Evolutionary conservation across 2,888 invertebrate species (phyloP).

Genomic region (Brenthis hecate): DNA sequence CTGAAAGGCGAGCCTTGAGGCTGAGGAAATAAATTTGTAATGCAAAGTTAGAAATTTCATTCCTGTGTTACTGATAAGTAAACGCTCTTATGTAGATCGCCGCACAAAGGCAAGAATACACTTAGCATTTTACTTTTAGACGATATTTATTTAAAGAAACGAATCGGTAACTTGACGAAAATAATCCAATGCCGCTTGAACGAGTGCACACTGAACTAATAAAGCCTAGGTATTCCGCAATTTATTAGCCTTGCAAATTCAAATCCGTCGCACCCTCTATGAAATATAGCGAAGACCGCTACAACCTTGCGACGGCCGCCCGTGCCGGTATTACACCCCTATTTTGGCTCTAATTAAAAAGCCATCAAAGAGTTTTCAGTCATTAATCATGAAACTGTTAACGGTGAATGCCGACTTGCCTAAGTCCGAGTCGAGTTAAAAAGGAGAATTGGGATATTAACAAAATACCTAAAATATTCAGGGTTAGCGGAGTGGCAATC

Average conservation of each 20-base stretch:
- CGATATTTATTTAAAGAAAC: slow-evolving; percentile 57
- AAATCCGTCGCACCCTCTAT: slow-evolving; percentile 69
- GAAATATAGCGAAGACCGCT: slow-evolving; percentile 77
- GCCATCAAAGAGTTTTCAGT: slow-evolving; percentile 83
- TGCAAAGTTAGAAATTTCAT: slow-evolving; percentile 81
- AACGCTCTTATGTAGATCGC: slow-evolving; percentile 63
- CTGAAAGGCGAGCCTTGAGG: slow-evolving; percentile 66
- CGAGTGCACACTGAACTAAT: slow-evolving; percentile 76
- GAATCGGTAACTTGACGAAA: slow-evolving; percentile 57
- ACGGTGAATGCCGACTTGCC: slow-evolving; percentile 78
- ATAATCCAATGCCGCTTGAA: slow-evolving; percentile 68
- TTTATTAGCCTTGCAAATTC: slow-evolving; percentile 82
- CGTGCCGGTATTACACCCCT: slow-evolving; percentile 75
- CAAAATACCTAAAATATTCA: slow-evolving; percentile 78
- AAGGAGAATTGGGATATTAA: slow-evolving; percentile 77
- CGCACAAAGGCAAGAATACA: slow-evolving; percentile 71
- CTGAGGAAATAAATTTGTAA: slow-evolving; percentile 79
- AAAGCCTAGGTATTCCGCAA: slow-evolving; percentile 79
- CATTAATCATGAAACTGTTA: slow-evolving; percentile 83
- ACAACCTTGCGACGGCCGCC: slow-evolving; percentile 62
- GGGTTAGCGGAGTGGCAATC: slow-evolving; percentile 74
- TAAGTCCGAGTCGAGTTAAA: slow-evolving; percentile 65
- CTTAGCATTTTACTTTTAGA: slow-evolving; percentile 67
- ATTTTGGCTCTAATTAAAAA: slow-evolving; percentile 83
- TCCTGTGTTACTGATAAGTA: slow-evolving; percentile 76